These are phyloP conservation scores for Littorina saxatilis DNA, from an alignment of 1,140 invertebrate species.

Conservation along the genomic window DNA sequence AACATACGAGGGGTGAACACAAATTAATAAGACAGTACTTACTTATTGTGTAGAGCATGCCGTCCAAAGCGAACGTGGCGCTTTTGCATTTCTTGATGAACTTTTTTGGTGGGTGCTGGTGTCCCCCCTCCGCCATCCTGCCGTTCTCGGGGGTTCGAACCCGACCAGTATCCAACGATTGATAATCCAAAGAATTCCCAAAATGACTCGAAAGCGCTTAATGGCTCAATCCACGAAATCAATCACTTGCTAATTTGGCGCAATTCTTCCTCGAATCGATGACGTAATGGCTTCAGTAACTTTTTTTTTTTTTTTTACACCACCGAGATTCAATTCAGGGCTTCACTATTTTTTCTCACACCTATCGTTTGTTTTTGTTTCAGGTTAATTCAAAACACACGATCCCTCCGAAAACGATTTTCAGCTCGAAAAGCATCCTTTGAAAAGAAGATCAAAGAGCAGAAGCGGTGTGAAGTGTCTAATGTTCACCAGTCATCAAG, in stretches of 20 bases:
- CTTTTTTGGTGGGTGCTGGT: conserved; percentile 40
- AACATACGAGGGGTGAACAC: not conserved
- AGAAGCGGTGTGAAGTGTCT: too few relatives aligned
- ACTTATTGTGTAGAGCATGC: conserved; percentile 87
- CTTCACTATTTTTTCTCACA: not conserved
- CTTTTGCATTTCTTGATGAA: conserved; percentile 73
- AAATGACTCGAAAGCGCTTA: not conserved
- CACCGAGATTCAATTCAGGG: too few relatives aligned
- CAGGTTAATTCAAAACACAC: too few relatives aligned
- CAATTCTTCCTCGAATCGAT: not conserved
- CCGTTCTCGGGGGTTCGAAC: not conserved
- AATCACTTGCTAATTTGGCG: too few relatives aligned
- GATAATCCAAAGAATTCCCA: not conserved
- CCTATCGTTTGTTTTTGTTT: too few relatives aligned
- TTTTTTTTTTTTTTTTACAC: not conserved
- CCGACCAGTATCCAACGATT: not conserved
- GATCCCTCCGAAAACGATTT: too few relatives aligned
- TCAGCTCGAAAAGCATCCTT: too few relatives aligned
- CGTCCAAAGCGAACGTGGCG: conserved; percentile 86
- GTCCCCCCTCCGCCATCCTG: conserved; percentile 22
- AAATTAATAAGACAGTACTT: conserved; percentile 70
- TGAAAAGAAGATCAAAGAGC: too few relatives aligned
- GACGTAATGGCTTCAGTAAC: not conserved
- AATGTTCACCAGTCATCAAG: too few relatives aligned
- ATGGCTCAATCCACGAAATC: not conserved